Conservation (phyloP, 2,113 vertebrate species). For the Xenus cinereus region DNA sequence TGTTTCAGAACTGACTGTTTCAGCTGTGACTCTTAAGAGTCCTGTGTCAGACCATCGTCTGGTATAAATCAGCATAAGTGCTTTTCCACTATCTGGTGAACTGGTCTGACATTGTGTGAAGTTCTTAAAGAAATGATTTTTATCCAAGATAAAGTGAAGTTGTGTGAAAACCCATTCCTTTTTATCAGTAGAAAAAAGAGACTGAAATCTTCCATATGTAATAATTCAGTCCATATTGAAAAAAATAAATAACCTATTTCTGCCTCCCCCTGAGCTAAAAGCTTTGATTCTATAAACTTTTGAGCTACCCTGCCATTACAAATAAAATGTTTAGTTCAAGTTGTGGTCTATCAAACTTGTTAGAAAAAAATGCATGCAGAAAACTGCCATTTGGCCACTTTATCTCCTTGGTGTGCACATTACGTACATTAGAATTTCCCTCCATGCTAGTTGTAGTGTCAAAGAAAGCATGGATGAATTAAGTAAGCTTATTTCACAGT, state of each 20-base stretch:
- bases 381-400: neutral
- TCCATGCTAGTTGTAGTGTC: neutral
- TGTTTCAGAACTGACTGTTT: neutral
- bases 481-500: neutral
- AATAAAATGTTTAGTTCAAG: neutral
- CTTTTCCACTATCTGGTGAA: neutral
- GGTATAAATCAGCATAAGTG: neutral
- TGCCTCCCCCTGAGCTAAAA: neutral
- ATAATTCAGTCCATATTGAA: neutral
- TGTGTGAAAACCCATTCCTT: neutral
- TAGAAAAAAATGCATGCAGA: neutral
- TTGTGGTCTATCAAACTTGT: neutral
- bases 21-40: neutral
- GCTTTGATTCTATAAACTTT: neutral
- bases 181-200: neutral
- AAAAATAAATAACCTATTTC: neutral
- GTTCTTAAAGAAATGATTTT: neutral
- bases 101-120: neutral
- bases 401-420: neutral
- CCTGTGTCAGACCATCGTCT: neutral
- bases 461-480: neutral
- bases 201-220: neutral
- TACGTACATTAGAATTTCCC: neutral
- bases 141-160: neutral
- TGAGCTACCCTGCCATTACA: neutral